phyloP scores from a whole-genome alignment of 2,797 vertebrate species.

The Amblyopsis hoosieri region DNA sequence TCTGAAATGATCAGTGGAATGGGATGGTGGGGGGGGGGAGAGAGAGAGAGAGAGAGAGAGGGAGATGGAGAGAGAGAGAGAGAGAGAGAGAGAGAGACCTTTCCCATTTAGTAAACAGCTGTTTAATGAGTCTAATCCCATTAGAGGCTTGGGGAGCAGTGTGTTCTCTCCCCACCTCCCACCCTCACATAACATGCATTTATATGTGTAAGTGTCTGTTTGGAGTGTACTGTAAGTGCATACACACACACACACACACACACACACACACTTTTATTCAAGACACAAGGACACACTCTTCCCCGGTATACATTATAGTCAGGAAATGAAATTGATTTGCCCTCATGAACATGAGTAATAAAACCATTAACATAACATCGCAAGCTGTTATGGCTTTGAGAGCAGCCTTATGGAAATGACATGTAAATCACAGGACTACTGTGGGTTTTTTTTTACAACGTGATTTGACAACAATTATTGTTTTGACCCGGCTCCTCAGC shows the following conservation, averaged over 20 bases:
- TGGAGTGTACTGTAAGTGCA: slow-evolving; percentile 22
- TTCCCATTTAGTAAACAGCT: slow-evolving; percentile 68
- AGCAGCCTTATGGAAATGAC: slow-evolving; percentile 55
- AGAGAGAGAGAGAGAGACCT: slow-evolving; percentile 30
- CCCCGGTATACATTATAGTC: slow-evolving; percentile 20
- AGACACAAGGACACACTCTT: slow-evolving; percentile 19
- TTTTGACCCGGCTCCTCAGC: slow-evolving; percentile 70
- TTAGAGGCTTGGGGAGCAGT: slow-evolving; percentile 59
- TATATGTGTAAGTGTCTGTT: slow-evolving; percentile 46
- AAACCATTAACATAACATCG: slow-evolving; percentile 33
- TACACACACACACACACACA: slow-evolving; percentile 7
- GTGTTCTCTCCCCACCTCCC: slow-evolving; percentile 16
- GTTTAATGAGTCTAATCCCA: slow-evolving; percentile 75
- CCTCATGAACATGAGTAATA: slow-evolving; percentile 50
- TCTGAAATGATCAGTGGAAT: slow-evolving; percentile 29
- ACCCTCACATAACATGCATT: slow-evolving; percentile 58
- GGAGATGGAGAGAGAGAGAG: slow-evolving; percentile 28
- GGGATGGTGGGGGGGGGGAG: slow-evolving; percentile 9
- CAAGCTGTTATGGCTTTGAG: slow-evolving; percentile 43
- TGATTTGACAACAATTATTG: slow-evolving; percentile 73
- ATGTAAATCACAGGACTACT: slow-evolving; percentile 69
- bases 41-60: slow-evolving; percentile 22
- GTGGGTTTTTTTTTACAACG: slow-evolving; percentile 53
- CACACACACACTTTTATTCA: slow-evolving; percentile 10
- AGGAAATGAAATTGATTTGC: slow-evolving; percentile 60